Base-by-base conservation (phyloP, 2,888 invertebrate species). In the Euplexia lucipara region DNA sequence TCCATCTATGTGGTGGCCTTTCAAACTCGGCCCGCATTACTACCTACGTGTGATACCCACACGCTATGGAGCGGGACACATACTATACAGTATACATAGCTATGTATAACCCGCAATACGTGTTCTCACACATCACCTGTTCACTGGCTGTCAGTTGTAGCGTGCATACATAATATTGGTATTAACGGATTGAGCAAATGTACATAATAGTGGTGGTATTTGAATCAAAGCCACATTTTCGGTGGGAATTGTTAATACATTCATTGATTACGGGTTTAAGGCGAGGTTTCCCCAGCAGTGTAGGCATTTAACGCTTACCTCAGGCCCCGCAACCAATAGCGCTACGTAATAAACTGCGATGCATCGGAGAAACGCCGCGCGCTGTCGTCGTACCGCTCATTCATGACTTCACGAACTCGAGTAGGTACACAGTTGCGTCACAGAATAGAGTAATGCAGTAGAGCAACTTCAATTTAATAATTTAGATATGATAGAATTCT, bases 91-190 rank as follows among this genome's bases (percentile, higher is more conserved):
- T 39, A 44, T 3, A 7, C 22, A 59, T 4, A 16, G 41, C 10
- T 74, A 26, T 51, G 45, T 47, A 32, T 45, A 30, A 18, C 45
- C 37, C 64, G 49, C 64, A 51, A 56, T 77, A 71, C 72, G 44
- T 56, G 78, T 58, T 71, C 71, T 76, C 71, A 53, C 73, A 56
- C 78, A 64, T 73, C 73, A 73, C 73, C 73, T 73, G 72, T 54
- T 54, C 78, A 37, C 34, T 45, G 49, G 22, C 16, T 42, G 71
- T 62, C 72, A 49, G 63, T 22, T 12, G 35, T 57, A 70, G 49
- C 62, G 35, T 42, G 42, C 64, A 52, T 64, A 51, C 56, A 48
- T 70, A 57, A 70, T 70, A 53, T 53, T 44, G 37, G 18, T 35
- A 54, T 53, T 44, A 70, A 54, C 30, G 35, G 20, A 45, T 47